Percentiles rank a stretch among this genome's conserved stretches.
Conservation (phyloP, 2,113 vertebrate genomes). For the Dicerorhinus sumatrensis region DNA sequence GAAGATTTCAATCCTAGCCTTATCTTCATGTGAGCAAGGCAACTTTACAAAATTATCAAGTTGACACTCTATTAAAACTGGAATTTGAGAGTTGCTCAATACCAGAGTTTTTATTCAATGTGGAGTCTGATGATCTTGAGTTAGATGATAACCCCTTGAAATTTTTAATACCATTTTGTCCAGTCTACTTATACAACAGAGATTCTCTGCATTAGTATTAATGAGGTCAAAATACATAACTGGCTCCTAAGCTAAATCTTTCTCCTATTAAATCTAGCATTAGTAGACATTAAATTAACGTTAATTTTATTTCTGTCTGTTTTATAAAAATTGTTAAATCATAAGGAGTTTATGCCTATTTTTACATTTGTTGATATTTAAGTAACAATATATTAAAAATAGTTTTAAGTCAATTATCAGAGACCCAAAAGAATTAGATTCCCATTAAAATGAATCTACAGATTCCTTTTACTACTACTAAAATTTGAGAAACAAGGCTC, state of each 20-base stretch:
- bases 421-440: neutral
- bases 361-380: slow-evolving; percentile 37
- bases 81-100: slow-evolving; percentile 12
- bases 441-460: neutral
- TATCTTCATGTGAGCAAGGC: neutral
- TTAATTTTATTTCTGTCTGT: neutral
- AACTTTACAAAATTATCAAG: neutral
- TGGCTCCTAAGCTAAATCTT: slow-evolving; percentile 35
- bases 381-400: slow-evolving; percentile 10
- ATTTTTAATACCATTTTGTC: neutral
- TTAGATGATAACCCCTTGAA: neutral
- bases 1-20: slow-evolving; percentile 17
- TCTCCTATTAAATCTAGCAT: slow-evolving; percentile 19
- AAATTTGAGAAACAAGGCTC: neutral
- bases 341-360: neutral
- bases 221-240: neutral
- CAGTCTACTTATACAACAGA: neutral
- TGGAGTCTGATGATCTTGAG: neutral
- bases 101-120: neutral
- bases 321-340: neutral
- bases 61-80: neutral
- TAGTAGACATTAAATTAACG: neutral
- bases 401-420: slow-evolving; percentile 7
- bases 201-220: neutral
- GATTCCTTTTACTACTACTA: slow-evolving; percentile 17